A percentile compares a stretch with the other conserved stretches of the same genome.
Conservation (phyloP, 2,797 vertebrate species). For the Sparus aurata region DNA sequence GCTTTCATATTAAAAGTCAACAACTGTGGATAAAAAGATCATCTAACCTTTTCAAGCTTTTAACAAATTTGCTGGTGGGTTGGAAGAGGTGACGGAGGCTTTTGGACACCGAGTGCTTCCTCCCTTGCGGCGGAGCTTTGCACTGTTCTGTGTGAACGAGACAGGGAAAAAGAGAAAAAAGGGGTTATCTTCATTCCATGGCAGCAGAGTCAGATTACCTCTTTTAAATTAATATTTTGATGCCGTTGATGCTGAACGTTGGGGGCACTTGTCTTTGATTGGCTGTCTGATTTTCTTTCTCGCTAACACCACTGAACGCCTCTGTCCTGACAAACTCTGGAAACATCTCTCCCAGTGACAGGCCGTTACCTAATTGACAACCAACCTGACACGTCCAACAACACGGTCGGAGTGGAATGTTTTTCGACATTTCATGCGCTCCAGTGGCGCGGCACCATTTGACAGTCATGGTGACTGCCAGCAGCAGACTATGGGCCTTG, state of each 20-base stretch:
- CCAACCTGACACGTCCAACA: slow-evolving; percentile 78
- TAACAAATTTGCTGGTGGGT: slow-evolving; percentile 92
- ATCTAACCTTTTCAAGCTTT: slow-evolving; percentile 92
- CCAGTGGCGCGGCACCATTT: slow-evolving; percentile 71
- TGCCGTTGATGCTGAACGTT: not conserved
- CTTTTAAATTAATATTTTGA: not conserved
- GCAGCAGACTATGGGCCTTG: slow-evolving; percentile 78
- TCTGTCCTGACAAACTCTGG: slow-evolving; percentile 54
- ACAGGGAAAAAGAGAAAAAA: slow-evolving; percentile 22
- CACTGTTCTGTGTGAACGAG: slow-evolving; percentile 86
- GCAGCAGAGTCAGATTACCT: not conserved
- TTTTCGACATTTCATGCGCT: slow-evolving; percentile 75
- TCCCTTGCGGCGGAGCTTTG: slow-evolving; percentile 89
- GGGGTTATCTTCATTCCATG: not conserved
- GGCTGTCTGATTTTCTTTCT: slow-evolving; percentile 32
- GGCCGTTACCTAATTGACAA: slow-evolving; percentile 76
- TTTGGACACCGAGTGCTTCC: slow-evolving; percentile 95
- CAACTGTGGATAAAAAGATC: not conserved
- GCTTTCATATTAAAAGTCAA: not conserved
- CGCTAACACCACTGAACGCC: slow-evolving; percentile 35
- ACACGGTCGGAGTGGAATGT: slow-evolving; percentile 70
- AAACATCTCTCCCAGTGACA: slow-evolving; percentile 63
- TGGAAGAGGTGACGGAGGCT: slow-evolving; percentile 95
- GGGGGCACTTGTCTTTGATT: slow-evolving; percentile 14
- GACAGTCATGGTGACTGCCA: slow-evolving; percentile 74